Evolutionary conservation across 2,113 vertebrate species (phyloP), one percentile per base, ranked within the genome.

Genomic region (Sturnira hondurensis): DNA sequence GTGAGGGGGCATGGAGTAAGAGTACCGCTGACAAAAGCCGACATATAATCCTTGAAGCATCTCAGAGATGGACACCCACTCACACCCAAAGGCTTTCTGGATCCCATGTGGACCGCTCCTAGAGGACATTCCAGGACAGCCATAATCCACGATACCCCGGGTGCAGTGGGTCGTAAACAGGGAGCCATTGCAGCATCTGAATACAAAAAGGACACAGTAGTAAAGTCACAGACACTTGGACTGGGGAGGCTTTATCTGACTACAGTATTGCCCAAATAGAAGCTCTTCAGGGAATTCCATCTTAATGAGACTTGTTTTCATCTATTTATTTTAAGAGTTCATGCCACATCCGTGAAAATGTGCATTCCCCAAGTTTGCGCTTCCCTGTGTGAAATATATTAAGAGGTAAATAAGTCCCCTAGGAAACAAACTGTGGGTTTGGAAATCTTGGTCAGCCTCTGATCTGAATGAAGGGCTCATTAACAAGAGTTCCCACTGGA

Each of bases 401-500:
- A 90, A 83, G 22, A 17, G 74, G 33, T 74, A 93, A 74, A 84
- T 54, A 33, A 56, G 31, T 31, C 12, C 33, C 74, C 15, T 26
- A 83, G 82, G 74, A 95, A 93, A 95, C 24, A 78, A 89, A 22
- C 58, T 78, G 67, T 56, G 63, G 68, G 89, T 73, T 81, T 70
- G 22, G 77, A 91, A 86, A 43, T n/a, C 63, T 80, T n/a, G 11
- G 24, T 83, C 74, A 82, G 61, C 38, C 80, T 89, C 76, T 83
- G 52, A 70, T 80, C 91, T 58, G 56, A 97, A 90, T 58, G 50
- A 95, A 78, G 38, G 16, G 33, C 70, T 94, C 80, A 56, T 92
- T 93, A 89, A 89, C 63, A 86, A 56, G n/a, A 78, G 50, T 36
- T 5, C 63, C 84, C 70, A 43, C 0, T 74, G 63, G 74, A 89